Evolutionary conservation across 2,113 vertebrate genomes (phyloP).

Genomic region (Anguilla rostrata): DNA sequence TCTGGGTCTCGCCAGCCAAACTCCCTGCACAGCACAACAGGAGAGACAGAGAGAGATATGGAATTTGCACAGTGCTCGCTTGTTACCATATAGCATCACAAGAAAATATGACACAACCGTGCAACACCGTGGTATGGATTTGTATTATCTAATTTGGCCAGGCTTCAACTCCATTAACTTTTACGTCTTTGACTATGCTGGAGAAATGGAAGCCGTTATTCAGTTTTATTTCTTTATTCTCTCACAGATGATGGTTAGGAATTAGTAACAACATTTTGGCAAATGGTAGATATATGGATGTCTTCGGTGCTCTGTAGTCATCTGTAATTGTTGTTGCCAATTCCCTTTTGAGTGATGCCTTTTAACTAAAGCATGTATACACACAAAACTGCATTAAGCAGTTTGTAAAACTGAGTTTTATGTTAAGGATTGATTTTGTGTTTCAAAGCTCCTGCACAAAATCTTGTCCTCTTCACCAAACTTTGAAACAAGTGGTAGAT

Average conservation of each 20-base stretch:
- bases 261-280: neutral
- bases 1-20: slow-evolving; percentile 99
- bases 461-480: neutral
- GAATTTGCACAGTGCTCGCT: slow-evolving; percentile 36
- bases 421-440: slow-evolving; percentile 24
- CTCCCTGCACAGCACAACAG: slow-evolving; percentile 71
- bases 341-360: slow-evolving; percentile 8
- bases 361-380: slow-evolving; percentile 20
- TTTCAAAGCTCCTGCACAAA: neutral
- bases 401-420: slow-evolving; percentile 18
- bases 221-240: slow-evolving; percentile 2
- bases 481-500: slow-evolving; percentile 5
- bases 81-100: neutral
- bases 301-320: slow-evolving; percentile 10
- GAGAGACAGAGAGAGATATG: slow-evolving; percentile 37
- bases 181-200: neutral
- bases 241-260: neutral
- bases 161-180: neutral
- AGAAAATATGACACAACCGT: neutral
- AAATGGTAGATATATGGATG: neutral
- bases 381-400: neutral
- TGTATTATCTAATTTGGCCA: neutral
- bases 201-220: neutral
- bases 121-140: neutral
- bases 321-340: slow-evolving; percentile 14